phyloP scores from a whole-genome alignment of 2,888 invertebrate genomes.

The Mechanitis messenoides region DNA sequence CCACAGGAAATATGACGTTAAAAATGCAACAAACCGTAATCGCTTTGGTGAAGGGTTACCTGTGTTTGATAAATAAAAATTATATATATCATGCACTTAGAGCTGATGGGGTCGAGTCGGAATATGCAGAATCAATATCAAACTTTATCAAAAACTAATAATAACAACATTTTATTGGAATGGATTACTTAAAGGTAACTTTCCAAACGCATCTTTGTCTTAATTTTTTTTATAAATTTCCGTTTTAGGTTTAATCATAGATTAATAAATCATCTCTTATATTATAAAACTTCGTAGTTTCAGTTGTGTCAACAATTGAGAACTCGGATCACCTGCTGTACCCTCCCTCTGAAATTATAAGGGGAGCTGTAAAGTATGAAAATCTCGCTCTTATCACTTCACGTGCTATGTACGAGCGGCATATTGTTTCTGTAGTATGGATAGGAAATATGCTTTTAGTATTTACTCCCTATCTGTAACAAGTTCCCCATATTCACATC shows the following conservation, averaged over 20 bases:
- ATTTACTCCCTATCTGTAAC: background rate
- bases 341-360: conserved; percentile 42
- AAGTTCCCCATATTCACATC: background rate
- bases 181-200: too few relatives aligned
- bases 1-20: conserved; percentile 27
- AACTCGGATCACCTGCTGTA: conserved; percentile 45
- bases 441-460: conserved; percentile 1
- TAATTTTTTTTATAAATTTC: too few relatives aligned
- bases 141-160: too few relatives aligned
- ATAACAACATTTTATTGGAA: too few relatives aligned
- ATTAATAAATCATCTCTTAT: conserved; percentile 3
- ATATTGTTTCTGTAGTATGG: background rate
- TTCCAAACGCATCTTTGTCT: too few relatives aligned
- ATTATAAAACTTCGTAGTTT: conserved; percentile 33
- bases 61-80: background rate
- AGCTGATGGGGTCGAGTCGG: too few relatives aligned
- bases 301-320: conserved; percentile 37
- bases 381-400: conserved; percentile 43
- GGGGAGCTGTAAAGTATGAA: conserved; percentile 41
- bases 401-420: conserved; percentile 1
- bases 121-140: too few relatives aligned
- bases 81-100: background rate
- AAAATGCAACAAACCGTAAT: conserved; percentile 11
- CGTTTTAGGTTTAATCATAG: too few relatives aligned
- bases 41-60: conserved; percentile 8